Evolutionary conservation across 2,888 invertebrate species (phyloP), one percentile per base, ranked within the genome.

Genomic region (Dromius quadrimaculatus): DNA sequence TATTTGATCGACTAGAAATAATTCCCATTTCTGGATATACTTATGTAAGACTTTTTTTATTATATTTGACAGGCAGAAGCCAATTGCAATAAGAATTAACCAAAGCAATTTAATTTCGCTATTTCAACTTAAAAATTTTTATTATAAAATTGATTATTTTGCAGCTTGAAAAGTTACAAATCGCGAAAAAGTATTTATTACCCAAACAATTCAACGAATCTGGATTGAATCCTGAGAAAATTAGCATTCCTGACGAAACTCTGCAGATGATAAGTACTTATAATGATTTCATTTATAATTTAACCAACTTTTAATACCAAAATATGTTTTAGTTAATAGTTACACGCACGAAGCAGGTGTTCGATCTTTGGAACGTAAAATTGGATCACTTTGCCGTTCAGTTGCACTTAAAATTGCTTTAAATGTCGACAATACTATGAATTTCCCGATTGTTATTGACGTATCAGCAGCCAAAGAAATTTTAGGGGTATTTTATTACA

Each of bases 301-400:
- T 36, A 15, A 17, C 22, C n/a, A 6, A 45, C 23, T 71, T 62
- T 20, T 8, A 17, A 43, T 71, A 45, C 45, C n/a, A n/a, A n/a
- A 47, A 41, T 15, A 15, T 66, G 20, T 71, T 71, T 5, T 63
- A 86, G 86, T 86, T 72, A 78, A 81, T n/a, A 81, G 80, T 13
- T 87, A 87, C 78, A 87, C 87, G 0, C 76, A 82, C 63, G 87
- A 87, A 78, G 85, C 87, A 2, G 87, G 87, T 3, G 87, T 87
- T 1, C 79, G 87, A 28, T 82, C 80, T 11, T 77, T 87, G 68
- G 87, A 87, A 76, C 80, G 87, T 2, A 82, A 82, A 62, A 76
- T 87, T 34, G 85, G 83, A 0, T 84, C 84, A 1, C 73, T 87
- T 1, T 86, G 86, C 75, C 80, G 87, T 15, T 83, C 83, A 6